phyloP scores from a whole-genome alignment of 2,888 invertebrate genomes.

The Sisyra terminalis region DNA sequence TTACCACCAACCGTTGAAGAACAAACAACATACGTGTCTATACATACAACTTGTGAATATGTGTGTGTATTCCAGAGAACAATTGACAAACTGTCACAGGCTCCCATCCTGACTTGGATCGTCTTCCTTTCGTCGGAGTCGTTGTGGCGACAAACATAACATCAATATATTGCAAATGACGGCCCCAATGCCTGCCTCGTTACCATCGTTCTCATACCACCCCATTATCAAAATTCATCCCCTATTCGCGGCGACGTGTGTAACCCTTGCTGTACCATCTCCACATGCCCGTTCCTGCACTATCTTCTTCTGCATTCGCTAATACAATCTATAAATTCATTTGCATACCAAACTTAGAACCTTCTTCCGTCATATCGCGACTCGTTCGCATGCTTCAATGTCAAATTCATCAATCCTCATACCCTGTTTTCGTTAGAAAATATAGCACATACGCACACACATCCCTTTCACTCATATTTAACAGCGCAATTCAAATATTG shows the following conservation, averaged over 20 bases:
- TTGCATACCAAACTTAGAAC: conserved; percentile 4
- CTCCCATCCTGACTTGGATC: no score
- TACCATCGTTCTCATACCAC: neutral
- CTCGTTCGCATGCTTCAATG: neutral
- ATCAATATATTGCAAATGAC: no score
- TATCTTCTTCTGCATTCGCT: conserved; percentile 1
- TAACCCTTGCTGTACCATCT: neutral
- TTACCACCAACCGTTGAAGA: no score
- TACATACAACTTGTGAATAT: no score
- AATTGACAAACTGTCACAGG: no score
- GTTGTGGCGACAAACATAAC: no score
- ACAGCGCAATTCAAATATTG: neutral
- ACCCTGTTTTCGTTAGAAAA: neutral
- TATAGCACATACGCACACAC: no score
- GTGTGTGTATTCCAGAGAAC: no score
- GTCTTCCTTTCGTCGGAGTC: no score
- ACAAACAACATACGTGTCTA: no score
- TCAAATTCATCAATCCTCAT: neutral
- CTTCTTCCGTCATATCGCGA: neutral
- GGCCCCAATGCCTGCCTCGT: no score
- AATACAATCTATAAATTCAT: conserved; percentile 7
- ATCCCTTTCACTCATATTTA: neutral
- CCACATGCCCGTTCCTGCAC: neutral
- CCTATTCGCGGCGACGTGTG: neutral
- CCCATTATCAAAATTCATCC: neutral